A percentile compares a stretch with the other conserved stretches of the same genome.
These are phyloP conservation scores for Gallinago undulata DNA, from an alignment of 2,113 vertebrate species.

Conservation along the genomic window DNA sequence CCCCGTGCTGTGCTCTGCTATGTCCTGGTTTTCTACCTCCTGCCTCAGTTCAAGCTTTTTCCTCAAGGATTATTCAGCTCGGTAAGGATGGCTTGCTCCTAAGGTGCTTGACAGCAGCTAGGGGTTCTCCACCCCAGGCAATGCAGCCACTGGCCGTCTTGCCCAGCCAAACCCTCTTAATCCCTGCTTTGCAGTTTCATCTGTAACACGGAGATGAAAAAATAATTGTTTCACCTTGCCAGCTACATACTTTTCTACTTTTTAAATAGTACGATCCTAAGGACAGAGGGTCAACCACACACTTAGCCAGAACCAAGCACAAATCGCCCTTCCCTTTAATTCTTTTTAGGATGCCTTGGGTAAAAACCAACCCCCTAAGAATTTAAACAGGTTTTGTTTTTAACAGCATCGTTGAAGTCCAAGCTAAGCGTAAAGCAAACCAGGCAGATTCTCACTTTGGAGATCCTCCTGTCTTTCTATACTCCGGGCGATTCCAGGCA, in stretches of 20 bases:
- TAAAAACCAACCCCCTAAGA: background rate
- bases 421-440: background rate
- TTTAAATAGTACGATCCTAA: background rate
- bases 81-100: background rate
- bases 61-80: background rate
- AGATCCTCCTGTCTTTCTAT: background rate
- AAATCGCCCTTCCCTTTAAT: background rate
- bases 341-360: background rate
- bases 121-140: background rate
- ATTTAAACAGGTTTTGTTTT: background rate
- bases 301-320: background rate
- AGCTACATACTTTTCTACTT: background rate
- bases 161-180: background rate
- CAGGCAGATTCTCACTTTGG: background rate
- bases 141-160: fast-evolving
- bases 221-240: background rate
- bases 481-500: background rate
- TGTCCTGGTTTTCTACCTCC: background rate
- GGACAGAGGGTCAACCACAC: background rate
- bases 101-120: background rate
- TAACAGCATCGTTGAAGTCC: background rate
- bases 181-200: background rate
- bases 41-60: background rate
- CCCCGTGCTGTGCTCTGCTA: background rate
- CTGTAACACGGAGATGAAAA: background rate